Percentiles rank a stretch among this genome's conserved stretches.
These are phyloP conservation scores for Strigops habroptila DNA, from an alignment of 2,113 vertebrate genomes.

Conservation along the genomic window DNA sequence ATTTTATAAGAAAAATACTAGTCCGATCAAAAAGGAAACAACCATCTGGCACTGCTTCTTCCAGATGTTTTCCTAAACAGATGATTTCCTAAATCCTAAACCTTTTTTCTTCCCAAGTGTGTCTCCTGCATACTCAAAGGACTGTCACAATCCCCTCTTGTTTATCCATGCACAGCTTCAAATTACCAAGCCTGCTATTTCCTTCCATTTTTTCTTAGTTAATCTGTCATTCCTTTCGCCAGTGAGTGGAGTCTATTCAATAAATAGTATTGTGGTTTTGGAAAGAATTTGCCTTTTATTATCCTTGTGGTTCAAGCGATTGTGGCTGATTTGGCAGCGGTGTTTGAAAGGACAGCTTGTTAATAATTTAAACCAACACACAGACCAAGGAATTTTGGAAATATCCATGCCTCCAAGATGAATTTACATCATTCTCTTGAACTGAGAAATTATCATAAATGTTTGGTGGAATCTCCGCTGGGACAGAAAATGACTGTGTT, in stretches of 20 bases:
- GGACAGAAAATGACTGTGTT: not conserved
- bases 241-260: not conserved
- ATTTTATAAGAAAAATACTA: constrained; percentile 4
- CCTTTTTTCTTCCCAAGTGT: not conserved
- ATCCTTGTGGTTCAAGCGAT: not conserved
- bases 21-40: not conserved
- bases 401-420: not conserved
- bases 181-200: not conserved
- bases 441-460: not conserved
- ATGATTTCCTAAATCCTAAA: not conserved
- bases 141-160: not conserved
- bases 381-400: not conserved
- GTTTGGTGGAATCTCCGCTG: not conserved
- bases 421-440: not conserved
- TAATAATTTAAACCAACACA: not conserved
- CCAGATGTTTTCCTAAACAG: constrained; percentile 6
- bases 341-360: not conserved
- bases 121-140: not conserved
- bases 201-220: not conserved
- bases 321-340: not conserved
- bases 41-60: not conserved
- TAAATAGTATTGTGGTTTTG: not conserved
- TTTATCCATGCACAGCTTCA: not conserved
- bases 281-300: constrained; percentile 17
- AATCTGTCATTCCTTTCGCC: not conserved